A percentile compares a stretch with the other conserved stretches of the same genome.
Evolutionary conservation across 30 jellyfish, hydroid and myxozoan genomes (phyloP).

Genomic region (Pseudorhiza aurosa): DNA sequence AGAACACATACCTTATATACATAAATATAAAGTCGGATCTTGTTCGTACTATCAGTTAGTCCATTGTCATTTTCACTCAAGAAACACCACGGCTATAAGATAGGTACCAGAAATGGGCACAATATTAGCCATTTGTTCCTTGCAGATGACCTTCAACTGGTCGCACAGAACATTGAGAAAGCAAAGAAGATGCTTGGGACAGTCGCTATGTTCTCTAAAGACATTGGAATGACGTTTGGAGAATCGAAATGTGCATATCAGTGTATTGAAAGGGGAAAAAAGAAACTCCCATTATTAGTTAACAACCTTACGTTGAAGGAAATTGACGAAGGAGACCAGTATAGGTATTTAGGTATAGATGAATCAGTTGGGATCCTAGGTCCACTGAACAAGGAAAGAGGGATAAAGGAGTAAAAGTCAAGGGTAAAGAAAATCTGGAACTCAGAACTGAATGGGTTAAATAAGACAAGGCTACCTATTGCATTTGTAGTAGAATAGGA

Average conservation of each 20-base stretch:
- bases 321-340: background rate
- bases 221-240: background rate
- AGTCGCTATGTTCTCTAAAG: background rate
- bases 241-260: background rate
- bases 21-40: background rate
- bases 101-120: background rate
- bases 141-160: background rate
- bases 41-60: background rate
- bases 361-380: background rate
- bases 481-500: background rate
- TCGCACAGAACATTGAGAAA: background rate
- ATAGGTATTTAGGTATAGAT: background rate
- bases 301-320: background rate
- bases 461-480: background rate
- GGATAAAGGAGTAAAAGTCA: too few species aligned
- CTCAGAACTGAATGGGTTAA: background rate
- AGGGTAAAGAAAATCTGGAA: background rate
- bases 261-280: background rate
- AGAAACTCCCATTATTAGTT: background rate
- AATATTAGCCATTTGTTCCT: background rate
- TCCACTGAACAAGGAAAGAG: too few species aligned
- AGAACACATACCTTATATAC: too few species aligned
- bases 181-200: background rate
- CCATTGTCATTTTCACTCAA: background rate
- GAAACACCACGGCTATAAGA: background rate